These are phyloP conservation scores for Acanthosepion pharaonis DNA, from an alignment of 2,888 invertebrate genomes.

Conservation along the genomic window DNA sequence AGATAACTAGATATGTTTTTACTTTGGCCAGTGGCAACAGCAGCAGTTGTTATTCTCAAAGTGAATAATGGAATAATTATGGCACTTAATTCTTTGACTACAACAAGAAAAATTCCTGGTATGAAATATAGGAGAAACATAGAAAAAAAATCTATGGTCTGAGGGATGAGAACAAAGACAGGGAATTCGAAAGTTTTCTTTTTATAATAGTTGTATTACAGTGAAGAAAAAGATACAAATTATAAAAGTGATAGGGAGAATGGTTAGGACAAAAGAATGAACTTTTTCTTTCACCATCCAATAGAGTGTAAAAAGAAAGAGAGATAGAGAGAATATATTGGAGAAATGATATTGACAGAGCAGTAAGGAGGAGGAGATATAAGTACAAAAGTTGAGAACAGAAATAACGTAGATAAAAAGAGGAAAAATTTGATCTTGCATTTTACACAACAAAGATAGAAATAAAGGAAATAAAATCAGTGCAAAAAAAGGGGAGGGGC, in stretches of 20 bases:
- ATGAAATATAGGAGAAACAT: background rate
- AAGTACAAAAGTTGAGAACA: background rate
- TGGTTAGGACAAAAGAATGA: too few relatives aligned
- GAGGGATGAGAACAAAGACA: background rate
- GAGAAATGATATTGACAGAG: background rate
- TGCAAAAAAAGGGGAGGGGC: background rate
- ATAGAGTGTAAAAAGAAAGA: background rate
- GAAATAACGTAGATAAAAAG: background rate
- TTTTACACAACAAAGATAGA: background rate
- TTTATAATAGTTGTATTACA: background rate
- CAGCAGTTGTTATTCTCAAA: constrained; percentile 10
- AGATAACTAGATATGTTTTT: background rate
- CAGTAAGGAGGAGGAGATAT: background rate
- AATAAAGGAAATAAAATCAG: background rate
- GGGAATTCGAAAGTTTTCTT: background rate
- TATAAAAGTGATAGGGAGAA: background rate
- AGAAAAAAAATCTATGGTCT: background rate
- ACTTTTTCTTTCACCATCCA: background rate
- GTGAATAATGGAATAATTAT: background rate
- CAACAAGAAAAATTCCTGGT: background rate
- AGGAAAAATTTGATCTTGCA: background rate
- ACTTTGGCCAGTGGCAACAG: background rate
- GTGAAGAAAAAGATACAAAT: background rate
- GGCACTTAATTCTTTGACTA: background rate
- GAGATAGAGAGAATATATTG: background rate